These are phyloP conservation scores for Sebastes ruberrimus DNA, from an alignment of 2,797 vertebrate genomes.

Conservation along the genomic window DNA sequence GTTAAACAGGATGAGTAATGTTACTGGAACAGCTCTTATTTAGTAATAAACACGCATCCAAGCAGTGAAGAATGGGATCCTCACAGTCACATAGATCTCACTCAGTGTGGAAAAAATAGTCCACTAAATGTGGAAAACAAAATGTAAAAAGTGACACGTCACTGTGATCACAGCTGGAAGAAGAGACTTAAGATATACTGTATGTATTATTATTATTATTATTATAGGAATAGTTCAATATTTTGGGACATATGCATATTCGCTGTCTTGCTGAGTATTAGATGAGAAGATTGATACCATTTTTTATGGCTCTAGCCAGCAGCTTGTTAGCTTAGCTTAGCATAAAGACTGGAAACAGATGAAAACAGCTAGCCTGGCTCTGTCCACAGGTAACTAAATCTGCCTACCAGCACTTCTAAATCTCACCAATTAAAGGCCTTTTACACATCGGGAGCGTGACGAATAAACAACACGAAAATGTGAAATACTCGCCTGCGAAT, in stretches of 20 bases:
- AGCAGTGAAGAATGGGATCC: neutral
- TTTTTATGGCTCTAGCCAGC: no score
- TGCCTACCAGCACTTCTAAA: neutral
- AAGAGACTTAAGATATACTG: neutral
- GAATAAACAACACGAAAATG: no score
- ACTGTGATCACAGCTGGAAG: neutral
- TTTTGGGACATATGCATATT: neutral
- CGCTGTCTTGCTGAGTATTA: neutral
- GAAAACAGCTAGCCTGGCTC: neutral
- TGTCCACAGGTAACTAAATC: neutral
- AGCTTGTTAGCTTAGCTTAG: slow-evolving; percentile 20
- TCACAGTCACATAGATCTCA: neutral
- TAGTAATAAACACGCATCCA: slow-evolving; percentile 5
- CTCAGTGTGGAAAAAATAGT: neutral
- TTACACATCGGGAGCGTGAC: no score
- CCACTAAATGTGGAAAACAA: neutral
- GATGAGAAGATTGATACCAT: neutral
- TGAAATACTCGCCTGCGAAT: no score
- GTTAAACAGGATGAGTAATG: slow-evolving; percentile 46
- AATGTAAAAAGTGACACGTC: neutral
- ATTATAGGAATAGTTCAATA: neutral
- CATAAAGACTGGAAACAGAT: neutral
- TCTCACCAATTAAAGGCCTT: no score
- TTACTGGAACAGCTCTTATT: slow-evolving; percentile 30
- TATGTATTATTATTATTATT: no score